Evolutionary conservation across 2,113 vertebrate species (phyloP), one percentile per base, ranked within the genome.

Genomic region (Illadopsis cleaveri): DNA sequence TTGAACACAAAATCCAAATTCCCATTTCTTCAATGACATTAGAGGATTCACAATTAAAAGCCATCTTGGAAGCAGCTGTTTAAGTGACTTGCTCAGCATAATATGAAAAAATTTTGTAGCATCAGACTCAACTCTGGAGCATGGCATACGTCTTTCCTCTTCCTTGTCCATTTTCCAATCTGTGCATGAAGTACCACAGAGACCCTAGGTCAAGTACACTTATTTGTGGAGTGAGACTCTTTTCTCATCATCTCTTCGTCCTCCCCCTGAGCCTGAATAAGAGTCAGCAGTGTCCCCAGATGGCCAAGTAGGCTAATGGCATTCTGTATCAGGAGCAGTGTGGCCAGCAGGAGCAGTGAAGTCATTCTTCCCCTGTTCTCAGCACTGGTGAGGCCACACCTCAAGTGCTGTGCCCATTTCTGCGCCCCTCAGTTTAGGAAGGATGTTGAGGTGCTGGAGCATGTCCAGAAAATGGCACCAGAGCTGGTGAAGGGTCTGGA

Each of bases 381-480:
- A 1, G 57, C 28, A 7, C 57, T 61, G 57, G 10, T 33, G 28
- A 40, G 17, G 35, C 5, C 0, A 0, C 21, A 25, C 12, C 12
- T 20, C 5, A 5, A 61, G 57, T 24, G 22, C 57, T 77, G 45
- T 33, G 57, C 5, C 21, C 56, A 37, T 8, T 15, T 31, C 54
- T 37, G 33, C 4, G 3, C 54, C 72, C 9, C n/a, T 38, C n/a
- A 31, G 12, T 31, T 48, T 19, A 24, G n/a, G 72, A 47, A 76
- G 19, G n/a, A 48, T 0, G 1, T 31, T 48, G 56, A 38, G 21
- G 12, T 11, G 20, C 54, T 37, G 54, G 20, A 76, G 15, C 0
- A 0, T 15, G 21, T 24, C 44, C 44, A 19, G n/a, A 10, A 6
- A 31, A 48, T 2, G 21, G n/a, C 56, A 38, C 13, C n/a, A 31